phyloP scores from a whole-genome alignment of 2,888 invertebrate genomes.

The Raillietiella orientalis region DNA sequence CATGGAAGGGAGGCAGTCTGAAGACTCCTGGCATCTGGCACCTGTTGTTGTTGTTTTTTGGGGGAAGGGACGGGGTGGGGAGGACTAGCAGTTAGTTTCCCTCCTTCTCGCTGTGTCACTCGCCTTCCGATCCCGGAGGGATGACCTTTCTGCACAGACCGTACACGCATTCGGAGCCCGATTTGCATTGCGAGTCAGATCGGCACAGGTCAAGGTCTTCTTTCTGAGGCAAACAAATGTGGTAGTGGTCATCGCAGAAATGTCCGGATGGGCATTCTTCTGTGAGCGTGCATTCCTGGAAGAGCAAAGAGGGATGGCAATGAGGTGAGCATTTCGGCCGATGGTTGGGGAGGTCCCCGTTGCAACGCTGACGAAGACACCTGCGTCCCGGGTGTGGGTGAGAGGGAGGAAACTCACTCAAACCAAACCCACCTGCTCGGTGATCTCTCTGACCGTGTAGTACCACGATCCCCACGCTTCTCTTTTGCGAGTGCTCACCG shows the following conservation, averaged over 20 bases:
- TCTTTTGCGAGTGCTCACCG: no score
- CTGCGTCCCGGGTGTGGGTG: no score
- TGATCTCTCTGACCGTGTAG: no score
- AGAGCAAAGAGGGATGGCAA: no score
- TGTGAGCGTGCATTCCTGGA: no score
- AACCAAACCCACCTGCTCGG: no score
- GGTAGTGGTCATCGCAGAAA: conserved; percentile 10
- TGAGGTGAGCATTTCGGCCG: no score
- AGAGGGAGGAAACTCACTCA: no score
- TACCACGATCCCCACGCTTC: no score
- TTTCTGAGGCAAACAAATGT: conserved; percentile 7
- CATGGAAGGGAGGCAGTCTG: conserved; percentile 8
- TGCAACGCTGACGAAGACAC: no score
- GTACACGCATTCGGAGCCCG: conserved; percentile 9
- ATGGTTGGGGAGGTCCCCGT: no score
- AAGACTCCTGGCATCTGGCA: conserved; percentile 9
- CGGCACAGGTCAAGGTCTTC: conserved; percentile 8
- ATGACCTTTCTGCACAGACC: conserved; percentile 8
- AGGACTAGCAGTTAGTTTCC: background rate
- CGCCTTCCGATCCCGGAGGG: conserved; percentile 8
- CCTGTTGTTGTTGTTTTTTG: conserved; percentile 6
- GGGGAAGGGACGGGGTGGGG: background rate
- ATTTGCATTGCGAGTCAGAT: conserved; percentile 9
- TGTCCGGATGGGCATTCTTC: conserved; percentile 4
- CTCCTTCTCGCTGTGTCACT: background rate